Conservation (phyloP, 2,888 invertebrate genomes). For the Drosophila dives region DNA sequence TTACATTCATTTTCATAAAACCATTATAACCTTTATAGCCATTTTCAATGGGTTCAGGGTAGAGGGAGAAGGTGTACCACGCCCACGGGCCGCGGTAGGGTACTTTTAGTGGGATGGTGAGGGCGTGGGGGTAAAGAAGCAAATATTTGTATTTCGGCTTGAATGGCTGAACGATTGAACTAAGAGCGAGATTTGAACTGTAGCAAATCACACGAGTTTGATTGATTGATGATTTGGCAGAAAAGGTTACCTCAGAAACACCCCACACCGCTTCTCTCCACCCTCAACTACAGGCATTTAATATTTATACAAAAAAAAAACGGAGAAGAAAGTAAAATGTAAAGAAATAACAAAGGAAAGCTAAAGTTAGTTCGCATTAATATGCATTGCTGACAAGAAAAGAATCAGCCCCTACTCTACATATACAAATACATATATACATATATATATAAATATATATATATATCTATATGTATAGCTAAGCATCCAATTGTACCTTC, state of each 20-base stretch:
- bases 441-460: background rate
- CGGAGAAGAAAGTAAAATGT: background rate
- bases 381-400: conserved; percentile 72
- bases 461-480: conserved; percentile 1
- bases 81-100: background rate
- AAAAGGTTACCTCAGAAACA: conserved; percentile 38
- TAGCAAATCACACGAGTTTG: conserved; percentile 77
- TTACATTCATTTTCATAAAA: background rate
- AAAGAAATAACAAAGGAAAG: conserved; percentile 34
- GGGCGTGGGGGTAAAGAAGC: conserved; percentile 46
- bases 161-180: conserved; percentile 77
- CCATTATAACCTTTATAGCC: background rate
- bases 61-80: conserved; percentile 31
- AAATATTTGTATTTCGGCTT: conserved; percentile 78
- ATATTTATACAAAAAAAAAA: conserved; percentile 54
- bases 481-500: conserved; percentile 7
- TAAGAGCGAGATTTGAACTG: conserved; percentile 76
- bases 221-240: conserved; percentile 78
- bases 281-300: conserved; percentile 36
- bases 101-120: conserved; percentile 36
- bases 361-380: conserved; percentile 62
- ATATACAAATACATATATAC: background rate
- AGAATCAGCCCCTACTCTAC: conserved; percentile 15
- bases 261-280: background rate
- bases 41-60: background rate